Base-by-base conservation (phyloP, 2,797 vertebrate genomes). In the Chaetophractus vellerosus region DNA sequence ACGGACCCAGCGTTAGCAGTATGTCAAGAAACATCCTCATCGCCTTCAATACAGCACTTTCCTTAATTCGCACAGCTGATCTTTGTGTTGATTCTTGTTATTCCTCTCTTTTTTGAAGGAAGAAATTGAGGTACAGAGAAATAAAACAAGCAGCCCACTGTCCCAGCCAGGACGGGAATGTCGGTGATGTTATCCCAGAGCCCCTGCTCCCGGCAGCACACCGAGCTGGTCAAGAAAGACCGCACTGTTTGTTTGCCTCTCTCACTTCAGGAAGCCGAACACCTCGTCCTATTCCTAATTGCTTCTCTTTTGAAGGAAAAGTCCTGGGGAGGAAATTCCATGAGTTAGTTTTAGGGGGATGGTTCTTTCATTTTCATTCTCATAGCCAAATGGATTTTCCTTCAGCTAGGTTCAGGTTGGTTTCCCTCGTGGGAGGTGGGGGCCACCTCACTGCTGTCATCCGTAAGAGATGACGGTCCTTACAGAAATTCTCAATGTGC, bases 221-320 rank as follows among this genome's bases (percentile, higher is more conserved):
- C 36, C 19, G 28, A 48, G 38, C 71, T 23, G 19, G 18, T 69
- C 63, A 85, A 74, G 28, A 68, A 89, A 59, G 48, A 71, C 18
- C 55, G 8, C 7, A 33, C 41, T 81, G 33, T 68, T 48, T 76
- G 1, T 55, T 52, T 80, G 2, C 55, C 7, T n/a, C 9, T 41
- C 36, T 90, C 26, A 74, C 88, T 94, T 90, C 19, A 90, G 76
- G 38, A 90, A 48, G 26, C 5, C 1, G 50, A 85, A 38, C 3
- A 55, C 28, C 28, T n/a, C 72, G 28, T 82, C 15, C 38, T 61
- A 55, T 45, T 84, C 76, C 21, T 48, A 64, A 48, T 57, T 69
- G 12, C 50, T 52, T 71, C 15, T 75, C n/a, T 45, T 79, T 75
- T 52, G 52, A 93, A 94, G 78, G 63, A 86, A 91, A 94, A 74